A percentile compares a stretch with the other conserved stretches of the same genome.
phyloP scores from a whole-genome alignment of 2,113 vertebrate species.

The Elephantulus edwardii region DNA sequence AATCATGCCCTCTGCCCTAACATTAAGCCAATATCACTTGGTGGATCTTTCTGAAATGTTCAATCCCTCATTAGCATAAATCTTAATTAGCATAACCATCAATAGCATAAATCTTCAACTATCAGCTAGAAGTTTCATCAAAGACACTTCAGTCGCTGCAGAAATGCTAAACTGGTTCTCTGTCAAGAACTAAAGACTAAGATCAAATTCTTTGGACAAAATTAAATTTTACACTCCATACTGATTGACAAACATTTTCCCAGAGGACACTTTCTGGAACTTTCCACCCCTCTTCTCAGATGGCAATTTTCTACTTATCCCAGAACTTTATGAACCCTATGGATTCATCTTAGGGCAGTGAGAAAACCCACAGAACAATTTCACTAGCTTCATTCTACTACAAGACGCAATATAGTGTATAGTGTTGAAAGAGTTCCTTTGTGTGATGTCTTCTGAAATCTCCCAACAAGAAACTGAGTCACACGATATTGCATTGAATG shows the following conservation, averaged over 20 bases:
- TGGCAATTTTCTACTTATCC: accelerated
- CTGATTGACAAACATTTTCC: background rate
- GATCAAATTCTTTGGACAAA: background rate
- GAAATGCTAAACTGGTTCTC: background rate
- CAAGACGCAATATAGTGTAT: background rate
- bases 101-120: no score
- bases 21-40: background rate
- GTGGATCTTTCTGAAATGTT: background rate
- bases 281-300: background rate
- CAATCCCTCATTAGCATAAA: background rate
- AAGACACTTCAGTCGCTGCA: background rate
- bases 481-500: background rate
- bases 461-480: constrained; percentile 12
- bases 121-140: background rate
- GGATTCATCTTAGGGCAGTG: background rate
- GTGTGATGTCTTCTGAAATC: constrained; percentile 28
- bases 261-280: background rate
- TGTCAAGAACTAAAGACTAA: background rate
- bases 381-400: background rate
- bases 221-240: background rate
- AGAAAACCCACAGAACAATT: background rate
- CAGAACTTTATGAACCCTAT: background rate
- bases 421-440: constrained; percentile 12
- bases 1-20: background rate
- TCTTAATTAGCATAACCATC: background rate